Evolutionary conservation across 2,113 vertebrate species (phyloP).

Genomic region (Sylvilagus bachmani): DNA sequence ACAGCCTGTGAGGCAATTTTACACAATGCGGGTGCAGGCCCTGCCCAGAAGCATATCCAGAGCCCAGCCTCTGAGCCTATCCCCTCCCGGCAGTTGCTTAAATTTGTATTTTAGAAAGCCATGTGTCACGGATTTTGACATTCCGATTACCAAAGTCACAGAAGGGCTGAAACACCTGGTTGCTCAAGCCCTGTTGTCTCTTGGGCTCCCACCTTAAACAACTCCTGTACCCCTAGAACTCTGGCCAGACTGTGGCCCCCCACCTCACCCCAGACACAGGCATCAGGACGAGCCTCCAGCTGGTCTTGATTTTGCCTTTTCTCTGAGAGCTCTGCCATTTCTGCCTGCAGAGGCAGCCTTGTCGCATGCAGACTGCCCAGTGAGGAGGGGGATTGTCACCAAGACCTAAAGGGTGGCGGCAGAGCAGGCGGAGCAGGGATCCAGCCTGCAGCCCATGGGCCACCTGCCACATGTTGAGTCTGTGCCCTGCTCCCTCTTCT

Average conservation of each 20-base stretch:
- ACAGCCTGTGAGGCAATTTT: constrained; percentile 60
- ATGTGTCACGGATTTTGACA: constrained; percentile 70
- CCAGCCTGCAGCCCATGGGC: neutral
- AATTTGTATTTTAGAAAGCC: constrained; percentile 38
- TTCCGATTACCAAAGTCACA: constrained; percentile 4
- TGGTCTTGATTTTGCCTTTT: neutral
- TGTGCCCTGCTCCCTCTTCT: too few relatives aligned
- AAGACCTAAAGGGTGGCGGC: neutral
- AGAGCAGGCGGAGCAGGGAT: neutral
- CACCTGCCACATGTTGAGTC: neutral
- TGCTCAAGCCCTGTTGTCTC: constrained; percentile 58
- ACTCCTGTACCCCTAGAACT: neutral
- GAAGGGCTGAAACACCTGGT: constrained; percentile 41
- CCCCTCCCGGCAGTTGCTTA: neutral
- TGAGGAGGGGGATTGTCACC: neutral
- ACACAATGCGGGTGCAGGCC: constrained; percentile 45
- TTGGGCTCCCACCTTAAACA: neutral
- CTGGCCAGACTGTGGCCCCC: neutral
- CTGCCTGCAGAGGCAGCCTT: neutral
- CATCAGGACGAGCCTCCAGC: accelerated
- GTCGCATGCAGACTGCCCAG: neutral
- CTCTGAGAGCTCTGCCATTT: neutral
- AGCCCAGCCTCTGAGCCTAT: neutral
- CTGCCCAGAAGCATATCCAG: constrained; percentile 35
- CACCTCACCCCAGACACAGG: neutral